Base-by-base conservation (phyloP, 1,140 invertebrate genomes). In the Habropoda laboriosa region DNA sequence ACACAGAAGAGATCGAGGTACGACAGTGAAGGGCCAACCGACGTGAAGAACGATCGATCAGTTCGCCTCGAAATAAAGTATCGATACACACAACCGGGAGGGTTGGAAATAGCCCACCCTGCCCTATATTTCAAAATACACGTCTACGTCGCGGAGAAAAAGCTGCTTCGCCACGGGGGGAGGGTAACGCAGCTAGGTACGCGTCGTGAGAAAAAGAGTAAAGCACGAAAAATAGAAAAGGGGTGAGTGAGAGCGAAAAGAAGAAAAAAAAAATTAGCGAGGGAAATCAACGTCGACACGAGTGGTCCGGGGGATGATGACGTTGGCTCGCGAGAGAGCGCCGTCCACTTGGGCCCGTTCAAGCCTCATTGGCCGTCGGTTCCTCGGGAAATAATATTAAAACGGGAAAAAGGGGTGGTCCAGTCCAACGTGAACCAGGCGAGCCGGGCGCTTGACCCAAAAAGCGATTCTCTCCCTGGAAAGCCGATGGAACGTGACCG, bases 101-200 rank as follows among this genome's bases (percentile, higher is more conserved):
- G 53, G 55, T 55, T 83, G 38, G 53, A 83, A 84, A 80, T 85
- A 85, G 61, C 51, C 42, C 77, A 64, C 49, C 60, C 61, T 63
- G 81, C 73, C 82, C 81, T 80, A 83, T 51, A 84, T 84, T 80
- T 82, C 78, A 61, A 84, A 83, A 84, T 71, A 75, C 55, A 42
- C 57, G 21, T 72, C 38, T 8, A 5, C n/a, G 12, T 10, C 24
- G 47, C n/a, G 57, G 8, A 55, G 24, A 35, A 63, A 79, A 79
- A 72, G 42, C 68, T 38, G n/a, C 18, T 21, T n/a, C 12, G 16
- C 5, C 21, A 27, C 21, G 13, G 64, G 47, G 16, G 18, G 45
- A 51, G 16, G 38, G 40, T 24, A 47, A 38, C 30, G 2, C 5
- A 35, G 57, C 8, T 13, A 16, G 10, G 57, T 16, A 61, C 10